These are phyloP conservation scores for Hippocampus abdominalis DNA, from an alignment of 2,113 vertebrate species.

Conservation along the genomic window DNA sequence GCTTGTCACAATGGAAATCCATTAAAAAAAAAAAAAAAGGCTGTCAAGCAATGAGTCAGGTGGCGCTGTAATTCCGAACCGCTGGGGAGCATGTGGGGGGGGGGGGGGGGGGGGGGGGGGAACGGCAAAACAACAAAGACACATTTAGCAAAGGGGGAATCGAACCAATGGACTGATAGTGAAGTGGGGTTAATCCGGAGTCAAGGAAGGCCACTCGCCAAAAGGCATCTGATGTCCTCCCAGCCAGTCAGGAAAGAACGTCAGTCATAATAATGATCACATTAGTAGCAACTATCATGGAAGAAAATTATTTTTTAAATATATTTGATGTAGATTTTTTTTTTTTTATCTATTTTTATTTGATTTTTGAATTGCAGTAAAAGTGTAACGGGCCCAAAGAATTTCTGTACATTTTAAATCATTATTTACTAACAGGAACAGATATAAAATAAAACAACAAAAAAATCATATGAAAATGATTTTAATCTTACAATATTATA, in stretches of 20 bases:
- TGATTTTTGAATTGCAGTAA: not conserved
- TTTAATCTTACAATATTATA: no score
- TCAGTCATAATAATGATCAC: not conserved
- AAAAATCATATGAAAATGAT: not conserved
- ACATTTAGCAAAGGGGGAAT: not conserved
- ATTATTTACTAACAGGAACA: not conserved
- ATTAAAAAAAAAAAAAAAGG: not conserved
- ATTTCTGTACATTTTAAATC: no score
- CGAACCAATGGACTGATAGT: not conserved
- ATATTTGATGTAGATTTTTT: no score
- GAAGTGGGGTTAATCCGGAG: not conserved
- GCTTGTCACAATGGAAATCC: not conserved
- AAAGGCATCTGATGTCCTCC: not conserved
- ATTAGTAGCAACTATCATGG: not conserved
- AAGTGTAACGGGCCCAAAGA: no score
- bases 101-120: no score
- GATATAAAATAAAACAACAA: not conserved
- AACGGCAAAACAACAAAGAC: not conserved
- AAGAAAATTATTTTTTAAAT: no score
- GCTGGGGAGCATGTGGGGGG: not conserved
- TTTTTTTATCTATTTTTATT: no score
- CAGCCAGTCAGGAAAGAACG: not conserved
- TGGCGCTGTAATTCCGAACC: not conserved
- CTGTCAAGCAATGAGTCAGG: not conserved
- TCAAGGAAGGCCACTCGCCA: not conserved